These are phyloP conservation scores for Anomalospiza imberbis DNA, from an alignment of 2,797 vertebrate species.

Conservation along the genomic window DNA sequence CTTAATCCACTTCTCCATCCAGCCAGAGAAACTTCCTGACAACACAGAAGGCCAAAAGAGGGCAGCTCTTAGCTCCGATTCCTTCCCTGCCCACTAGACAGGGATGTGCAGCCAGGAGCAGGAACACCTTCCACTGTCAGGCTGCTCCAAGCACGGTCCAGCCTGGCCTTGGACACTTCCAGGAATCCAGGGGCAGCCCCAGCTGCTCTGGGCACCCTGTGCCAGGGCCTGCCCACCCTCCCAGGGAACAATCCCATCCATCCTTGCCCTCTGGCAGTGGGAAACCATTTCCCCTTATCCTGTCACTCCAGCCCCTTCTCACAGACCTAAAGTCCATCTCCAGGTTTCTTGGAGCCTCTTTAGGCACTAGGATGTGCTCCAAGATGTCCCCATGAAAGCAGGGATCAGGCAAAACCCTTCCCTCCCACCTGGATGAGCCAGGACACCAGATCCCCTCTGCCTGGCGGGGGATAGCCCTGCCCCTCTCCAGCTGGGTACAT, in stretches of 20 bases:
- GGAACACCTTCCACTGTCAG: background rate
- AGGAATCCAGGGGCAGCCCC: background rate
- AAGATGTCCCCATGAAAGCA: background rate
- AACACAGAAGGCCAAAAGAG: background rate
- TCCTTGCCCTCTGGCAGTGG: background rate
- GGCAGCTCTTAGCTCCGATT: background rate
- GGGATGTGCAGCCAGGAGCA: too few relatives aligned
- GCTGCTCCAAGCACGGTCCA: rapidly evolving
- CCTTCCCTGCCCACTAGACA: background rate
- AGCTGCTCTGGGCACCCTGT: background rate
- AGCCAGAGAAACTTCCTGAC: background rate
- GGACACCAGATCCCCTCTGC: background rate
- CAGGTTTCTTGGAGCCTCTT: background rate
- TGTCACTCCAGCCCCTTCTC: background rate
- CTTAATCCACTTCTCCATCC: background rate
- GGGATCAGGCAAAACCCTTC: background rate
- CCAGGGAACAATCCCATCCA: too few relatives aligned
- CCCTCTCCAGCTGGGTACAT: background rate
- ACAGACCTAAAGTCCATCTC: background rate
- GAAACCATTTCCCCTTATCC: background rate
- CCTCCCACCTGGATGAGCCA: background rate
- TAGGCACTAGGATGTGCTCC: background rate
- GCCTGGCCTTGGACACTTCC: rapidly evolving
- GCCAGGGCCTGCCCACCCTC: too few relatives aligned
- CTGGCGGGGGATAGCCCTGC: background rate